Evolutionary conservation across 1,140 invertebrate genomes (phyloP).

Genomic region (Pseudomyrmex flavicornis): DNA sequence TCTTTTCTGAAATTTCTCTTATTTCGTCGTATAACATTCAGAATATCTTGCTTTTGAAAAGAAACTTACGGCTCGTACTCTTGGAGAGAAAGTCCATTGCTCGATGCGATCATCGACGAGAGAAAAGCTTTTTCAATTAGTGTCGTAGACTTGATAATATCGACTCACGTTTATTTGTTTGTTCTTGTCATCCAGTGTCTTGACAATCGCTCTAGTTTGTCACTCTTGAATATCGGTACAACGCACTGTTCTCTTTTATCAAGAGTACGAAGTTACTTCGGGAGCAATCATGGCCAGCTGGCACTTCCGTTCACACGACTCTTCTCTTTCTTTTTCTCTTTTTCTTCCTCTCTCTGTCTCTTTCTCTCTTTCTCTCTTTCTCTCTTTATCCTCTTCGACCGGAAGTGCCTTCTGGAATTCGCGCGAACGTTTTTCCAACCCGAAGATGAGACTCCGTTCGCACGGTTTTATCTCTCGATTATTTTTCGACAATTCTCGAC

Average conservation of each 20-base stretch:
- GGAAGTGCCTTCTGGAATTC: slow-evolving; percentile 14
- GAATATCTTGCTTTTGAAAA: no score
- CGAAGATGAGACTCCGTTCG: not conserved
- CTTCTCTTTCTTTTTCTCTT: not conserved
- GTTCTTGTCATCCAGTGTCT: not conserved
- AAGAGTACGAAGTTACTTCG: not conserved
- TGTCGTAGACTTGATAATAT: not conserved
- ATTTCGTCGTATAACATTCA: no score
- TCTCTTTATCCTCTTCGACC: slow-evolving; percentile 1
- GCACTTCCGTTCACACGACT: slow-evolving; percentile 3
- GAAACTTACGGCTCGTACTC: not conserved
- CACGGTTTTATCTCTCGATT: slow-evolving; percentile 10
- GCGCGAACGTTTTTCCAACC: not conserved
- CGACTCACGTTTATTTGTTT: not conserved
- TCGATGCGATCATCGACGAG: not conserved
- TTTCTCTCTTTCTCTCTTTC: slow-evolving; percentile 2
- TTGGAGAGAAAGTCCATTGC: not conserved
- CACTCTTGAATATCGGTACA: not conserved
- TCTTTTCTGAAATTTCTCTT: not conserved
- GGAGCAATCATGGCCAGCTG: slow-evolving; percentile 19
- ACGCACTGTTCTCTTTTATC: slow-evolving; percentile 20
- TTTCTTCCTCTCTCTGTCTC: slow-evolving; percentile 23
- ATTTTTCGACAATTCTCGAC: not conserved
- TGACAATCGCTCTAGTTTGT: not conserved
- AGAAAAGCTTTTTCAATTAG: not conserved